A percentile compares a stretch with the other conserved stretches of the same genome.
These are phyloP conservation scores for Lutraria rhynchaena DNA, from an alignment of 1,140 invertebrate species.

Conservation along the genomic window DNA sequence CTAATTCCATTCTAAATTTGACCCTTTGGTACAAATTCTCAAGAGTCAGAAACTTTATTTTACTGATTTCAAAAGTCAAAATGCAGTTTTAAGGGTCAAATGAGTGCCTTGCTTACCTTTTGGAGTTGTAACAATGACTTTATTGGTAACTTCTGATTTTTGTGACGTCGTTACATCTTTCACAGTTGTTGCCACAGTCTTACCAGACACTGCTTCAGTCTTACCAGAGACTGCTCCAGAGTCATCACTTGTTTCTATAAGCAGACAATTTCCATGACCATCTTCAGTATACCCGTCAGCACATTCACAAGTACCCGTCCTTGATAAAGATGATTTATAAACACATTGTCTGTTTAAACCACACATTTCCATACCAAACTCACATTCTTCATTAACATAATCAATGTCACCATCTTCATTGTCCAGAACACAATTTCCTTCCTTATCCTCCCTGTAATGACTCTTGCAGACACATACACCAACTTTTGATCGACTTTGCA, in stretches of 20 bases:
- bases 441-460: slow-evolving; percentile 39
- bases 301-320: slow-evolving; percentile 62
- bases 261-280: slow-evolving; percentile 36
- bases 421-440: slow-evolving; percentile 51
- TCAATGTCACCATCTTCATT: too few species aligned
- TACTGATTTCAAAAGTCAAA: too few species aligned
- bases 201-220: too few species aligned
- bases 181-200: not conserved
- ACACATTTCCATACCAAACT: slow-evolving; percentile 37
- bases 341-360: slow-evolving; percentile 51
- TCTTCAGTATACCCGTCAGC: slow-evolving; percentile 45
- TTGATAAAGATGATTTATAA: slow-evolving; percentile 10
- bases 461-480: slow-evolving; percentile 62
- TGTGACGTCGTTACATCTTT: not conserved
- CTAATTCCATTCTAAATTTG: too few species aligned
- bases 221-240: too few species aligned
- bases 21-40: too few species aligned
- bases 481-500: slow-evolving; percentile 23
- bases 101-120: not conserved
- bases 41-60: too few species aligned
- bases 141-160: not conserved
- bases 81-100: too few species aligned
- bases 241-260: not conserved
- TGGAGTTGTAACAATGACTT: not conserved
- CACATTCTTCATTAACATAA: slow-evolving; percentile 39